Conservation (phyloP, 2,888 invertebrate genomes). For the Lasioglossum calceatum region DNA sequence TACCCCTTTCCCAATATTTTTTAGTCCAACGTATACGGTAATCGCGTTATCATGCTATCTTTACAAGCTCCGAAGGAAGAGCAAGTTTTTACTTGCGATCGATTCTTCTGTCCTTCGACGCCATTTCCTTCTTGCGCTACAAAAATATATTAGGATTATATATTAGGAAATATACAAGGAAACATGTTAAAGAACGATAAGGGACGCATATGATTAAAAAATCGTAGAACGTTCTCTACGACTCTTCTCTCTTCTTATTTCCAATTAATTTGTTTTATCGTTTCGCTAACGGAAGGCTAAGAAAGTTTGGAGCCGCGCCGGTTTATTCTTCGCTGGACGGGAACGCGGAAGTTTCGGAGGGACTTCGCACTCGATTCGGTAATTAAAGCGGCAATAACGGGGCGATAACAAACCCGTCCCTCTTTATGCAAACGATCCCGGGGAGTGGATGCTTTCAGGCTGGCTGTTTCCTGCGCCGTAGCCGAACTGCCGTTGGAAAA, state of each 20-base stretch:
- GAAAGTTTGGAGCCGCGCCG: background rate
- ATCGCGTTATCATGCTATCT: background rate
- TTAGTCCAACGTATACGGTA: background rate
- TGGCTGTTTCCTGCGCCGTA: constrained; percentile 14
- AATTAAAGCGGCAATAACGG: constrained; percentile 54
- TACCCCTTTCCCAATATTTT: background rate
- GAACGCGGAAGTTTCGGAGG: constrained; percentile 12
- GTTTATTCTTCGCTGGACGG: background rate
- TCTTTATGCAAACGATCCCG: constrained; percentile 54
- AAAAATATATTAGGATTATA: too few relatives aligned
- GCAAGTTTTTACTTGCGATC: background rate
- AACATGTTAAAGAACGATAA: too few relatives aligned
- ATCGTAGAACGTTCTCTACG: background rate
- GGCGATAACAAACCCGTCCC: constrained; percentile 43
- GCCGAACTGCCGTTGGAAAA: constrained; percentile 14
- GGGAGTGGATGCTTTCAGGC: constrained; percentile 34
- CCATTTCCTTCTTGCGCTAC: background rate
- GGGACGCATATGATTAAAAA: background rate
- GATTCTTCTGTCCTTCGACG: background rate
- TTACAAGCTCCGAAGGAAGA: background rate
- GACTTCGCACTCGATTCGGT: constrained; percentile 40
- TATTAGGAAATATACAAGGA: too few relatives aligned
- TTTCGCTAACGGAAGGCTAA: background rate
- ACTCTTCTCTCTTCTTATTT: background rate
- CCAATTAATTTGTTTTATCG: background rate